phyloP scores from a whole-genome alignment of 2,888 invertebrate genomes.

The Tridacna gigas region DNA sequence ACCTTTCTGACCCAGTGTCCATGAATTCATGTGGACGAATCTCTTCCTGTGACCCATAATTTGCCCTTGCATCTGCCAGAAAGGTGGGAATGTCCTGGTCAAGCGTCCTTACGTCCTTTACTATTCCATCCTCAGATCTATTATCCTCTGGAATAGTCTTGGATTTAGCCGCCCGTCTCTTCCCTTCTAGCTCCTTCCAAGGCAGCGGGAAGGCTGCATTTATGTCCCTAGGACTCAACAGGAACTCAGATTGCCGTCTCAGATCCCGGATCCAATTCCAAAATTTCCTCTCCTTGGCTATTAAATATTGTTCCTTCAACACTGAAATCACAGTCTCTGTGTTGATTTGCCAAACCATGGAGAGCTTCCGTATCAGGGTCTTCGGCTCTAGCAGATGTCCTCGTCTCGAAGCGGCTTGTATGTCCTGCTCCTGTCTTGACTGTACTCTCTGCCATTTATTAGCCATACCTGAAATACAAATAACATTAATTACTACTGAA shows the following conservation, averaged over 20 bases:
- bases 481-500: not conserved
- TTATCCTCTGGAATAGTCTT: not conserved
- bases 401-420: not conserved
- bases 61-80: not conserved
- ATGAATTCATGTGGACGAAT: not conserved
- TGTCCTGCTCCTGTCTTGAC: not conserved
- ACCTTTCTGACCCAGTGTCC: not conserved
- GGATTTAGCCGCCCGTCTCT: not conserved
- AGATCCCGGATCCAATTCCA: not conserved
- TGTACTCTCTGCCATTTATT: not conserved
- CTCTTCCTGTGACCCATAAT: not conserved
- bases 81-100: not conserved
- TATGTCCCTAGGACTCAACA: not conserved
- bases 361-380: not conserved
- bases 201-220: not conserved
- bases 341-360: not conserved
- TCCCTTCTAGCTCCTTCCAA: not conserved
- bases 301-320: not conserved
- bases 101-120: not conserved
- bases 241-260: not conserved
- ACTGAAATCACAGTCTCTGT: not conserved
- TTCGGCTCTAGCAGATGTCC: not conserved
- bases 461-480: not conserved
- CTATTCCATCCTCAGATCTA: not conserved
- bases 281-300: not conserved